Evolutionary conservation across 2,888 invertebrate genomes (phyloP), one percentile per base, ranked within the genome.

Genomic region (Ormyrus pomaceus): DNA sequence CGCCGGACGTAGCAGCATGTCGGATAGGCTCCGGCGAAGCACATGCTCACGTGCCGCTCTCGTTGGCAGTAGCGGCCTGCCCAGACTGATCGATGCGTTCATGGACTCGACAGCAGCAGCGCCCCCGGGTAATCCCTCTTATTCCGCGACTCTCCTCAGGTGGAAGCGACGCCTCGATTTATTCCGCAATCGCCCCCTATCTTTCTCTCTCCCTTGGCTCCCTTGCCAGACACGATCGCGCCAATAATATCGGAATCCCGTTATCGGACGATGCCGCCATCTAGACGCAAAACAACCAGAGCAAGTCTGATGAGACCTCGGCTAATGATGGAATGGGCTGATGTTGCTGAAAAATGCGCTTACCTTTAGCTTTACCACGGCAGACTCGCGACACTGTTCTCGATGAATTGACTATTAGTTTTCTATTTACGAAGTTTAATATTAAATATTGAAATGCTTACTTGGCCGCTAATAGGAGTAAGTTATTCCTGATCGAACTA

Each of bases 141-240:
- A 71, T 62, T 48, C 64, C 48, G 19, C 34, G 45, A 73, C 73
- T 61, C 83, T 84, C 81, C 84, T 84, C 83, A 83, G 85, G 82
- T 83, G 83, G 83, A 83, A 82, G 81, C 83, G 83, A 81, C 76
- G 82, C 82, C 72, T 84, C 84, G 82, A 84, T 85, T 83, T 84
- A 84, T 83, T 82, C 82, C 78, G 82, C 83, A 73, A 83, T 69
- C 55, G 55, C 62, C 59, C 50, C 50, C 66, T 66, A 6, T 62
- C 68, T 50, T 6, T 50, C 45, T 13, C 77, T 48, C 71, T 53
- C 46, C 11, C 51, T 59, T 34, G 50, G 6, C 9, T 72, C 51
- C 48, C 11, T 74, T 7, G 5, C 9, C 46, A 19, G 72, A 19
- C 11, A n/a, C 48, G 19, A 61, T 73, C 34, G 13, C 13, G 71